Evolutionary conservation across 2,888 invertebrate genomes (phyloP).

Genomic region (Yponomeuta cagnagella): DNA sequence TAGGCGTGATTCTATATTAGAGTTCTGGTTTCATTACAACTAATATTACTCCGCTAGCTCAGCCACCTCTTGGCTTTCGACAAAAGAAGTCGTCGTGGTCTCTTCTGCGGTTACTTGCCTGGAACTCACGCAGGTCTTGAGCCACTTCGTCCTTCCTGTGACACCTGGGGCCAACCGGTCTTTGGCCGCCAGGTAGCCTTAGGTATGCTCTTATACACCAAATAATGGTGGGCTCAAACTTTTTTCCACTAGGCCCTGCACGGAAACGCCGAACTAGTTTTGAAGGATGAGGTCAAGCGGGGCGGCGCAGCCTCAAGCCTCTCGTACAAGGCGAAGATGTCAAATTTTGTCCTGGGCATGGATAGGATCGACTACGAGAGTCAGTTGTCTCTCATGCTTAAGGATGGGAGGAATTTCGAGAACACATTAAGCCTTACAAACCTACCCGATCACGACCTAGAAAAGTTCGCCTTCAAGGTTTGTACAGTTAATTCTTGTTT

Average conservation of each 20-base stretch:
- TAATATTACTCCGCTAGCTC: no score
- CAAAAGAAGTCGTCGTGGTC: no score
- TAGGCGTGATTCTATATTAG: no score
- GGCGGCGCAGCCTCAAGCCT: constrained; percentile 51
- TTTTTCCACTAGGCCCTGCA: constrained; percentile 38
- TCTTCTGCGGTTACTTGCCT: no score
- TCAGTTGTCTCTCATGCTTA: constrained; percentile 46
- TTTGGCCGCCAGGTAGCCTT: no score
- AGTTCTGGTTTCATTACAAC: no score
- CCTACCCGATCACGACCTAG: constrained; percentile 42
- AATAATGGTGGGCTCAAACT: not conserved
- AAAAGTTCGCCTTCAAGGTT: constrained; percentile 54
- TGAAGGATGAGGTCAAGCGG: constrained; percentile 53
- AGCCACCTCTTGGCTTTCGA: no score
- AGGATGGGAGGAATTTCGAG: constrained; percentile 48
- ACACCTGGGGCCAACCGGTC: no score
- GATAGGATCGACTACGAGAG: constrained; percentile 47
- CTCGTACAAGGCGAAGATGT: constrained; percentile 46
- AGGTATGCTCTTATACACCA: not conserved
- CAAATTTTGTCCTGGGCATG: constrained; percentile 46
- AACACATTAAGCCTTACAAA: constrained; percentile 47
- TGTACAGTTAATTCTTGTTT: not conserved
- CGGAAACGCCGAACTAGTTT: constrained; percentile 40
- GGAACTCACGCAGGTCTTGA: no score
- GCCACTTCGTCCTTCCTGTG: no score